Percentiles rank a stretch among this genome's conserved stretches.
Conservation (phyloP, 2,888 invertebrate genomes). For the Elaeidobius kamerunicus region DNA sequence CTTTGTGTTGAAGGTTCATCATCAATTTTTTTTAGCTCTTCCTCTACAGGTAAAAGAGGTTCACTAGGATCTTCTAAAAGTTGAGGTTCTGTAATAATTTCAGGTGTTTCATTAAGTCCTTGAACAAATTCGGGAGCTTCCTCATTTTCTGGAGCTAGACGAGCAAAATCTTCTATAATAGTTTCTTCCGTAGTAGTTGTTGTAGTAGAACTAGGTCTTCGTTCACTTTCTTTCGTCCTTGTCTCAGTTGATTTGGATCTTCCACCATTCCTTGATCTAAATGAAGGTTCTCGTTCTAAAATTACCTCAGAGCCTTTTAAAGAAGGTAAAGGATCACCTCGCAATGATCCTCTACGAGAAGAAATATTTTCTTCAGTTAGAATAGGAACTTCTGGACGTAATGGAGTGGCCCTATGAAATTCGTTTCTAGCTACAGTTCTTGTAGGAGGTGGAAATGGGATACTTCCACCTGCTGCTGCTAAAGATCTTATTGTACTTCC, state of each 20-base stretch:
- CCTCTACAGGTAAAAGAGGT: slow-evolving; percentile 23
- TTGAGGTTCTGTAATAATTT: slow-evolving; percentile 23
- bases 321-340: slow-evolving; percentile 23
- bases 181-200: slow-evolving; percentile 18
- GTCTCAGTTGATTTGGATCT: slow-evolving; percentile 1
- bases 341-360: slow-evolving; percentile 9
- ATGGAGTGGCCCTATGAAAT: slow-evolving; percentile 18
- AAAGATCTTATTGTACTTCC: slow-evolving; percentile 24
- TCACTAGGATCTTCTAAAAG: slow-evolving; percentile 29
- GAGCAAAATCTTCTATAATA: slow-evolving; percentile 18
- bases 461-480: slow-evolving; percentile 18
- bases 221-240: slow-evolving; percentile 10
- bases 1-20: slow-evolving; percentile 9
- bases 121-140: slow-evolving; percentile 23
- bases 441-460: not conserved
- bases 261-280: slow-evolving; percentile 7
- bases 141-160: slow-evolving; percentile 7
- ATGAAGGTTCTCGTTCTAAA: slow-evolving; percentile 1
- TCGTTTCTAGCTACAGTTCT: slow-evolving; percentile 5
- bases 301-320: slow-evolving; percentile 26
- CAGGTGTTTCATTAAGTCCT: slow-evolving; percentile 22
- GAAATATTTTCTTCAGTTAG: slow-evolving; percentile 19
- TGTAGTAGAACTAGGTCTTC: not conserved
- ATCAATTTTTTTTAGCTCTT: slow-evolving; percentile 28
- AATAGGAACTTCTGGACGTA: slow-evolving; percentile 28